Percentiles rank a stretch among this genome's conserved stretches.
These are phyloP conservation scores for Porites rus DNA, from an alignment of 92 coral and sea anemone genomes.

Conservation along the genomic window DNA sequence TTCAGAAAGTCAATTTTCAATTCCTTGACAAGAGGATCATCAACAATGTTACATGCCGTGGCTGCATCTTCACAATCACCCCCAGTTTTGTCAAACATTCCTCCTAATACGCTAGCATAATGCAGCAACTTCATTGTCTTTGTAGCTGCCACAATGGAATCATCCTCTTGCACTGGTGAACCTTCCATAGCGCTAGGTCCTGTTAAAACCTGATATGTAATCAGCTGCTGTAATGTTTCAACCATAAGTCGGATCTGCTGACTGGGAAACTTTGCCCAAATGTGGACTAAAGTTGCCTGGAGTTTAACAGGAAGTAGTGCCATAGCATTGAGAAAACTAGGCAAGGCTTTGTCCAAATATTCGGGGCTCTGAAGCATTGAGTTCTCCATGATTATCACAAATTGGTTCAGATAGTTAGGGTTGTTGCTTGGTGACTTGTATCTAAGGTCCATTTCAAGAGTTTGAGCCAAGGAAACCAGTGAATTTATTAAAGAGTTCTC, in stretches of 20 bases:
- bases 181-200: conserved; percentile 78
- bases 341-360: conserved; percentile 90
- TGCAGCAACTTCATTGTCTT: conserved; percentile 86
- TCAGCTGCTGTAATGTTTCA: conserved; percentile 89
- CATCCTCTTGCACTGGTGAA: conserved; percentile 87
- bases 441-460: conserved; percentile 81
- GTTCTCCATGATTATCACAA: conserved; percentile 90
- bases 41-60: conserved; percentile 18
- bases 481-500: conserved; percentile 95
- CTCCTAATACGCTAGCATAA: conserved; percentile 84
- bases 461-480: conserved; percentile 76
- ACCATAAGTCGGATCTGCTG: conserved; percentile 84
- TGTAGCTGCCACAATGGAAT: conserved; percentile 82
- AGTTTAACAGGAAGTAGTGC: conserved; percentile 72
- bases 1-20: conserved; percentile 58
- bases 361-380: conserved; percentile 96
- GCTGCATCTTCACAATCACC: conserved; percentile 45
- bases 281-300: conserved; percentile 78
- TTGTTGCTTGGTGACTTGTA: conserved; percentile 65
- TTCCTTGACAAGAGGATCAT: conserved; percentile 74
- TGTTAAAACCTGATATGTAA: conserved; percentile 92
- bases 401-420: conserved; percentile 82
- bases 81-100: conserved; percentile 62
- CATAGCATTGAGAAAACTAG: conserved; percentile 88
- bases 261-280: conserved; percentile 81